Percentiles rank a stretch among this genome's conserved stretches.
phyloP scores from a whole-genome alignment of 2,113 vertebrate genomes.

The Theristicus caerulescens region DNA sequence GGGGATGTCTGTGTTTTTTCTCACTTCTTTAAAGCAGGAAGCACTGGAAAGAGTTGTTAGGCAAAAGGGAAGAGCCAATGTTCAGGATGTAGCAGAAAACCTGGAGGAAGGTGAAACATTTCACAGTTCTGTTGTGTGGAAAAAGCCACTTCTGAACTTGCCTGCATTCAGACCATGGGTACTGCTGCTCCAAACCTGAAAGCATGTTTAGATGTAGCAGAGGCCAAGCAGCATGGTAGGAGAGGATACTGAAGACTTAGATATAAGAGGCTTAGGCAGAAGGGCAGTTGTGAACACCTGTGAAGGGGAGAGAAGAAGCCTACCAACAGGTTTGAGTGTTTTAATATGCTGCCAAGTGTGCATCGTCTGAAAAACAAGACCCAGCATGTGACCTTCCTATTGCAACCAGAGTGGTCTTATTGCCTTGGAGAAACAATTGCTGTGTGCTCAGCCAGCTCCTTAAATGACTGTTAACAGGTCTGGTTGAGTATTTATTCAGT shows the following conservation, averaged over 20 bases:
- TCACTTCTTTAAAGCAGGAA: background rate
- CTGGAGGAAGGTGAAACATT: background rate
- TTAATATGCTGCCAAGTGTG: background rate
- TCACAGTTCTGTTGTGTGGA: background rate
- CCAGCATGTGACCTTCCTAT: background rate
- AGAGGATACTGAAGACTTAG: background rate
- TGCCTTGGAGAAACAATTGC: background rate
- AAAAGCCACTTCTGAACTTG: rapidly evolving
- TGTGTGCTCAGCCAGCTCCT: background rate
- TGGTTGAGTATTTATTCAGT: conserved; percentile 2
- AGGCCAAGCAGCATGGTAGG: background rate
- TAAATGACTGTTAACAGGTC: background rate
- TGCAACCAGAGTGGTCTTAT: background rate
- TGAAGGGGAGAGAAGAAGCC: background rate
- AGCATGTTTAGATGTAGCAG: background rate
- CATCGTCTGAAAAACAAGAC: background rate
- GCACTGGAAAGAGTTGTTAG: background rate
- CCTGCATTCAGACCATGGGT: background rate
- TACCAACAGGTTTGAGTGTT: background rate
- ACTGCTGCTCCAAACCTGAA: background rate
- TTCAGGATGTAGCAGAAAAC: background rate
- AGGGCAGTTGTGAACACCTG: background rate
- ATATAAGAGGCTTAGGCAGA: background rate
- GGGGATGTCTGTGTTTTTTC: background rate
- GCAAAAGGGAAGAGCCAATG: background rate